Conservation (phyloP, 2,113 vertebrate genomes). For the Periophthalmodon schlosseri region DNA sequence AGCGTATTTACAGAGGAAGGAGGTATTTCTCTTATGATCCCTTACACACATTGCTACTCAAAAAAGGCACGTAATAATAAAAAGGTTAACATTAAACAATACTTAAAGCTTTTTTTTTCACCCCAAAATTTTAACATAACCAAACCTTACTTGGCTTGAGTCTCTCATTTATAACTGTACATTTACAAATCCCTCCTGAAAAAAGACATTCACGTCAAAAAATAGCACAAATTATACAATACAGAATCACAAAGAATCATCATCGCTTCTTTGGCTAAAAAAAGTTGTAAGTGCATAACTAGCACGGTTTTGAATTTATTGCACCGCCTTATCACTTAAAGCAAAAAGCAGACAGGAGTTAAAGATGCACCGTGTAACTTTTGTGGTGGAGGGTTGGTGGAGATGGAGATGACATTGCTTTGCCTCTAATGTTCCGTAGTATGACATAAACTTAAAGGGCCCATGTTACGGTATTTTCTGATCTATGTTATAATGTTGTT, state of each 20-base stretch:
- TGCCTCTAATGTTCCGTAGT: too few relatives aligned
- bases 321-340: slow-evolving; percentile 20
- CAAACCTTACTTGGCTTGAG: slow-evolving; percentile 38
- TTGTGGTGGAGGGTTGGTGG: too few relatives aligned
- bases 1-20: slow-evolving; percentile 40
- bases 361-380: neutral
- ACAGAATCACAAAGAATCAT: slow-evolving; percentile 55
- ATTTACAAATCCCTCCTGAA: slow-evolving; percentile 40
- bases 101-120: slow-evolving; percentile 26
- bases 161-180: slow-evolving; percentile 52
- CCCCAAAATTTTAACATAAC: slow-evolving; percentile 32
- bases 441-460: too few relatives aligned
- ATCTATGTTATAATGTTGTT: too few relatives aligned
- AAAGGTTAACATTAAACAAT: slow-evolving; percentile 31
- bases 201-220: slow-evolving; percentile 29
- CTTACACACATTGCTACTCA: slow-evolving; percentile 35
- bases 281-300: slow-evolving; percentile 16
- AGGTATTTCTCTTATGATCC: slow-evolving; percentile 30
- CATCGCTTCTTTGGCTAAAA: slow-evolving; percentile 56
- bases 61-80: slow-evolving; percentile 58
- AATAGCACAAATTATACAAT: slow-evolving; percentile 53
- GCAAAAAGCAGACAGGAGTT: slow-evolving; percentile 11
- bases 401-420: too few relatives aligned
- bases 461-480: too few relatives aligned
- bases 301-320: slow-evolving; percentile 33